Conservation (phyloP, 2,888 invertebrate species). For the Vesta saturnalis region DNA sequence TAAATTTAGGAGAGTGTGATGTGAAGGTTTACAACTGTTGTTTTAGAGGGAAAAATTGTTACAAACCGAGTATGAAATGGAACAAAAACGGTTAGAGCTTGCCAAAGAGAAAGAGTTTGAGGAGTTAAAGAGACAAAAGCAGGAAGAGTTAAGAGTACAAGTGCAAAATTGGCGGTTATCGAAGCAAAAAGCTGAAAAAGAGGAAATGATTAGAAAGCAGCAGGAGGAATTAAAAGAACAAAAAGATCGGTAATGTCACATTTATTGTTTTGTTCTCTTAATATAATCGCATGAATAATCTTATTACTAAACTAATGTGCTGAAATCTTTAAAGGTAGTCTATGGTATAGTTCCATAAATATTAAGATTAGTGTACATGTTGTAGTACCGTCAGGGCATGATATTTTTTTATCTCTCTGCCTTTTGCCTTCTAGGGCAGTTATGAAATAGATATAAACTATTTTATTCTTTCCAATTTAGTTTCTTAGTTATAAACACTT, state of each 20-base stretch:
- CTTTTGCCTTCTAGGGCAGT: too few species aligned
- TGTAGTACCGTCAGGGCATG: too few species aligned
- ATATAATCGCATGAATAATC: too few species aligned
- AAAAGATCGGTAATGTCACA: slow-evolving; percentile 25
- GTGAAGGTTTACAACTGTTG: slow-evolving; percentile 14
- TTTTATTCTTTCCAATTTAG: too few species aligned
- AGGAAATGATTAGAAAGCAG: slow-evolving; percentile 41
- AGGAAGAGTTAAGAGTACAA: slow-evolving; percentile 48
- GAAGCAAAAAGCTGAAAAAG: slow-evolving; percentile 36
- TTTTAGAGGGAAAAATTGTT: slow-evolving; percentile 16
- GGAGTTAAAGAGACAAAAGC: slow-evolving; percentile 44
- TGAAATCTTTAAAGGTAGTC: too few species aligned
- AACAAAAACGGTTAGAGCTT: slow-evolving; percentile 45
- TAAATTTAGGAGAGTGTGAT: slow-evolving; percentile 2
- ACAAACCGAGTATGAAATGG: neutral
- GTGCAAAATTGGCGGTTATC: slow-evolving; percentile 48
- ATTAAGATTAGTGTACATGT: too few species aligned
- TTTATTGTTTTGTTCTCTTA: too few species aligned
- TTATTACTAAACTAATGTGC: too few species aligned
- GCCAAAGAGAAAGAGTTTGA: slow-evolving; percentile 53
- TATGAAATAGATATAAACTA: too few species aligned
- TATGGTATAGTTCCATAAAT: too few species aligned
- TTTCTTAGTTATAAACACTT: too few species aligned
- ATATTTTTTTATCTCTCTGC: too few species aligned
- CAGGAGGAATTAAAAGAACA: slow-evolving; percentile 41